Evolutionary conservation across 2,888 invertebrate genomes (phyloP).

Genomic region (Melanotus villosus): DNA sequence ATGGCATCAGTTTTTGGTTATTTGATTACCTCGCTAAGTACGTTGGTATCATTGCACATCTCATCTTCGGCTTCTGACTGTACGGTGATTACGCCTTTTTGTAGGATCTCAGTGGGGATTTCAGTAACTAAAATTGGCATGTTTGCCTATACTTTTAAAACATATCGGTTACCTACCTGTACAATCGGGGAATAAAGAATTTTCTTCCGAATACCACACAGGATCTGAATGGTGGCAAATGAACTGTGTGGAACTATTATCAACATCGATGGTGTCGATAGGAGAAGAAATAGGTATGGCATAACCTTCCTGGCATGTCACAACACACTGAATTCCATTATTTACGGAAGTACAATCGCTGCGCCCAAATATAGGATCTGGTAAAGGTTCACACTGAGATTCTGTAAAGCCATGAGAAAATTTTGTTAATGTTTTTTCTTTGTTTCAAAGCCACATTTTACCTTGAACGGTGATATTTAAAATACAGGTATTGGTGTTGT

Average conservation of each 20-base stretch:
- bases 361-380: conserved; percentile 61
- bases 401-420: conserved; percentile 49
- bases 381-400: conserved; percentile 60
- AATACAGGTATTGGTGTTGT: conserved; percentile 73
- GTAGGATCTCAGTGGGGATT: conserved; percentile 68
- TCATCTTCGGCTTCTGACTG: conserved; percentile 62
- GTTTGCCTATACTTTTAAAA: too few species aligned
- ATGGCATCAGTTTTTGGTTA: neutral
- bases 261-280: conserved; percentile 48
- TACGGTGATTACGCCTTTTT: conserved; percentile 68
- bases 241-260: conserved; percentile 54
- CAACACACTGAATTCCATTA: conserved; percentile 68
- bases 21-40: conserved; percentile 64
- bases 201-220: conserved; percentile 63
- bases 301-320: conserved; percentile 75
- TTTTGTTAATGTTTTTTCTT: neutral
- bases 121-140: conserved; percentile 68
- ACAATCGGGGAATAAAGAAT: conserved; percentile 72
- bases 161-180: conserved; percentile 63
- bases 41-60: conserved; percentile 67
- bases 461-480: conserved; percentile 75
- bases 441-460: conserved; percentile 52
- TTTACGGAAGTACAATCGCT: conserved; percentile 59
- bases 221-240: conserved; percentile 64
- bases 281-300: conserved; percentile 69